phyloP scores from a whole-genome alignment of 2,113 vertebrate species.

The Grus americana region DNA sequence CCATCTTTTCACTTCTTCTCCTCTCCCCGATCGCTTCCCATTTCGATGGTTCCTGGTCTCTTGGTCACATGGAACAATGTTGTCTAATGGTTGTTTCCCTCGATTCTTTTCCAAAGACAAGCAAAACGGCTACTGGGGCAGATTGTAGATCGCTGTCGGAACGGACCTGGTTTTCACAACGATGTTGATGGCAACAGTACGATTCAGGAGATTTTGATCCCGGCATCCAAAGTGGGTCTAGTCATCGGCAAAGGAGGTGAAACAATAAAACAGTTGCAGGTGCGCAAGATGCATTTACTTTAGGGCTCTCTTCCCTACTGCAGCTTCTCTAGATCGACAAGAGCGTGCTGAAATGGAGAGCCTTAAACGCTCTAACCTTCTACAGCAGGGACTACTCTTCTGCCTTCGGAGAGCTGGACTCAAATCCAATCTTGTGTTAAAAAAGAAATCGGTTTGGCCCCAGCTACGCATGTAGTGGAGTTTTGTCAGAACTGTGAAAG shows the following conservation, averaged over 20 bases:
- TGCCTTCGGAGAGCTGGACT: constrained; percentile 36
- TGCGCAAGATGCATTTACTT: constrained; percentile 56
- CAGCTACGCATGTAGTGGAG: background rate
- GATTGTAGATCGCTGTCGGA: constrained; percentile 98
- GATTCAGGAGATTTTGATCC: constrained; percentile 95
- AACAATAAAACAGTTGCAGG: constrained; percentile 98
- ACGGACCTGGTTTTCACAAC: constrained; percentile 91
- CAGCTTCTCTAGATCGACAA: constrained; percentile 45
- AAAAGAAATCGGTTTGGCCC: background rate
- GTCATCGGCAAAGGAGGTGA: constrained; percentile 99
- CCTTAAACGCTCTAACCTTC: constrained; percentile 49
- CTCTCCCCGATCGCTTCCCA: constrained; percentile 33
- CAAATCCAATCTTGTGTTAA: background rate
- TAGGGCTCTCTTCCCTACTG: constrained; percentile 39
- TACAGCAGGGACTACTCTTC: constrained; percentile 51
- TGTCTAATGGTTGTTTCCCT: constrained; percentile 59
- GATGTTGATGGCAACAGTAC: constrained; percentile 91
- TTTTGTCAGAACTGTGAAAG: background rate
- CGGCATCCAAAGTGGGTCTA: constrained; percentile 96
- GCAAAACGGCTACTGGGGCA: constrained; percentile 94
- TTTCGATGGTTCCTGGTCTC: background rate
- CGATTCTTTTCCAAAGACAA: constrained; percentile 82
- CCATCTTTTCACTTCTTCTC: constrained; percentile 54
- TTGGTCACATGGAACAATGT: background rate
- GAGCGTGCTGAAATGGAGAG: constrained; percentile 35